phyloP scores from a whole-genome alignment of 37 sponge, comb jelly and placozoan species.

The Haliclona indistincta region DNA sequence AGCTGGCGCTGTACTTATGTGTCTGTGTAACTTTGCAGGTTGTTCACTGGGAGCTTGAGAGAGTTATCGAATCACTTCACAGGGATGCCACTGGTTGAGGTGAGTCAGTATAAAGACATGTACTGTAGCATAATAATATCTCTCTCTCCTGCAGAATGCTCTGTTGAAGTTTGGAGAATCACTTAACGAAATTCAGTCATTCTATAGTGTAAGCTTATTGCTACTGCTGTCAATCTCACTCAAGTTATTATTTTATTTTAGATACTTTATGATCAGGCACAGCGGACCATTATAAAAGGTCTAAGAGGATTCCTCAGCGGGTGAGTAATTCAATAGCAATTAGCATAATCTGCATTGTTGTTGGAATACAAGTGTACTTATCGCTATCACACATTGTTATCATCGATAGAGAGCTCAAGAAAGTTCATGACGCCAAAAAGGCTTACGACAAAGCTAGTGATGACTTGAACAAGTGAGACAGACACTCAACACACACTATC shows the following conservation, averaged over 20 bases:
- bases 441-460: constrained; percentile 64
- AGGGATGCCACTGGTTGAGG: constrained; percentile 10
- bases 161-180: background rate
- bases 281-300: constrained; percentile 39
- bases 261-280: constrained; percentile 65
- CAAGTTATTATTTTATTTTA: constrained; percentile 1
- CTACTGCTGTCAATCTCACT: background rate
- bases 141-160: background rate
- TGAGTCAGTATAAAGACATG: constrained; percentile 8
- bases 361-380: background rate
- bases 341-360: background rate
- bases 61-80: constrained; percentile 46
- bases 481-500: background rate
- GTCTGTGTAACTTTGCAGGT: constrained; percentile 23
- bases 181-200: constrained; percentile 37
- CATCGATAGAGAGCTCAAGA: constrained; percentile 54
- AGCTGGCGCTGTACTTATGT: too few relatives aligned
- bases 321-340: constrained; percentile 16
- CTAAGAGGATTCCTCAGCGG: constrained; percentile 52
- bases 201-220: constrained; percentile 48
- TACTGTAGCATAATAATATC: background rate
- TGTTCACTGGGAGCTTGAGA: constrained; percentile 28
- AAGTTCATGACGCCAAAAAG: constrained; percentile 66
- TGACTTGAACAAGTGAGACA: constrained; percentile 53
- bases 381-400: background rate